Evolutionary conservation across 1,140 invertebrate genomes (phyloP).

Genomic region (Himalopsyche phryganea): DNA sequence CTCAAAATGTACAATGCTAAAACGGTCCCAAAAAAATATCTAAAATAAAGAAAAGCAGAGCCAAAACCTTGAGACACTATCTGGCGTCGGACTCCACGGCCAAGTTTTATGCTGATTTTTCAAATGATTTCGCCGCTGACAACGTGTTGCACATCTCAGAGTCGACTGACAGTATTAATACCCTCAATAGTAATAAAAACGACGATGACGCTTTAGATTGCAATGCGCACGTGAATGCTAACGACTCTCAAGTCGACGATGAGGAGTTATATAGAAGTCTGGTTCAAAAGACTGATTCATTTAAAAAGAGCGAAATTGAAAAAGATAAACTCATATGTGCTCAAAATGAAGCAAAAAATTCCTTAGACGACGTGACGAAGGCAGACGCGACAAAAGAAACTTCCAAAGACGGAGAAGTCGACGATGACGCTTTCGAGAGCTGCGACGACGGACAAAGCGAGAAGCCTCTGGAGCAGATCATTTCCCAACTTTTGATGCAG

Average conservation of each 20-base stretch:
- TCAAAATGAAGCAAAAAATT: neutral
- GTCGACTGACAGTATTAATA: conserved; percentile 58
- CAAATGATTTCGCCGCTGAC: conserved; percentile 53
- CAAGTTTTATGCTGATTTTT: conserved; percentile 65
- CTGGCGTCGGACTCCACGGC: conserved; percentile 52
- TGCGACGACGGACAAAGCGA: conserved; percentile 41
- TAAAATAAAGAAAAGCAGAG: conserved; percentile 62
- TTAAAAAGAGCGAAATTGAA: conserved; percentile 53
- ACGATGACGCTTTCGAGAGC: conserved; percentile 41
- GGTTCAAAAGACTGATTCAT: conserved; percentile 53
- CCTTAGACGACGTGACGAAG: neutral
- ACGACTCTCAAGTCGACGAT: conserved; percentile 36
- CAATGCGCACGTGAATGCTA: neutral
- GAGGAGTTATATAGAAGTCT: conserved; percentile 50
- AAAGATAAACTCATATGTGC: conserved; percentile 45
- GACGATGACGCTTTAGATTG: conserved; percentile 36
- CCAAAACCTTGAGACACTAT: conserved; percentile 44
- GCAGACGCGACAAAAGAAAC: neutral
- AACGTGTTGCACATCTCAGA: conserved; percentile 60
- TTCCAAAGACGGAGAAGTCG: conserved; percentile 22
- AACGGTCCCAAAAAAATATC: conserved; percentile 64
- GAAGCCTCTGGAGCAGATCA: conserved; percentile 72
- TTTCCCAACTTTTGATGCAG: conserved; percentile 77
- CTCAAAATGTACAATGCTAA: conserved; percentile 62
- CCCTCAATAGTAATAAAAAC: conserved; percentile 34